These are phyloP conservation scores for Halichoeres trimaculatus DNA, from an alignment of 2,113 vertebrate genomes.

Conservation along the genomic window DNA sequence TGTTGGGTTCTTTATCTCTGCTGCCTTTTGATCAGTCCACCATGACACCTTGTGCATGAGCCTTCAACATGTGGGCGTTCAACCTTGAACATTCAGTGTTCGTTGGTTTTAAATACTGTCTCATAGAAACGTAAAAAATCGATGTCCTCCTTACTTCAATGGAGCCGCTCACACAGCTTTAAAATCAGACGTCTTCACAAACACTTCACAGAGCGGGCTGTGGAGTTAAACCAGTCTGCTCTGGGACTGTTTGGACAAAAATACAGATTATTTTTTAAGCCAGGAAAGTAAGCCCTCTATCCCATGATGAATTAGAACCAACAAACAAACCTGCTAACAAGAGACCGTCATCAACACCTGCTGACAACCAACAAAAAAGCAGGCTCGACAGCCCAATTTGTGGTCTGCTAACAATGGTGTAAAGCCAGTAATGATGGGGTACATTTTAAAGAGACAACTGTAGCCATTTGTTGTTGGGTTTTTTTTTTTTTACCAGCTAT, in stretches of 20 bases:
- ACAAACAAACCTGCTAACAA: background rate
- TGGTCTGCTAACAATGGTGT: conserved; percentile 4
- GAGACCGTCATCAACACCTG: background rate
- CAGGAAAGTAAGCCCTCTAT: background rate
- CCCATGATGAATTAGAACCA: background rate
- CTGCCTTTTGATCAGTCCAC: conserved; percentile 21
- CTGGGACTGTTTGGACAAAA: background rate
- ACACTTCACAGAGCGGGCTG: background rate
- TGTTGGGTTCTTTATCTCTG: background rate
- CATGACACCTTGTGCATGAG: background rate
- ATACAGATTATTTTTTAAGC: background rate
- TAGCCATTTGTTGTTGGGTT: background rate
- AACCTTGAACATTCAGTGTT: conserved; percentile 9
- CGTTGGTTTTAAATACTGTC: conserved; percentile 31
- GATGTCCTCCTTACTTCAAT: background rate
- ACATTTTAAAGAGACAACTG: conserved; percentile 1
- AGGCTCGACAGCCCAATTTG: conserved; percentile 12
- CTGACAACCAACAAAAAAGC: background rate
- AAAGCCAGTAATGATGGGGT: conserved; percentile 2
- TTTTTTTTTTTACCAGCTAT: conserved; percentile 2
- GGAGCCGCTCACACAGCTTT: conserved; percentile 24
- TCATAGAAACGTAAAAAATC: conserved; percentile 27
- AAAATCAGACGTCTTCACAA: conserved; percentile 10
- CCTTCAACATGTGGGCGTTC: background rate
- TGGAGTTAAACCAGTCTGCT: background rate